These are phyloP conservation scores for Parnassius mnemosyne DNA, from an alignment of 2,888 invertebrate species.

Conservation along the genomic window DNA sequence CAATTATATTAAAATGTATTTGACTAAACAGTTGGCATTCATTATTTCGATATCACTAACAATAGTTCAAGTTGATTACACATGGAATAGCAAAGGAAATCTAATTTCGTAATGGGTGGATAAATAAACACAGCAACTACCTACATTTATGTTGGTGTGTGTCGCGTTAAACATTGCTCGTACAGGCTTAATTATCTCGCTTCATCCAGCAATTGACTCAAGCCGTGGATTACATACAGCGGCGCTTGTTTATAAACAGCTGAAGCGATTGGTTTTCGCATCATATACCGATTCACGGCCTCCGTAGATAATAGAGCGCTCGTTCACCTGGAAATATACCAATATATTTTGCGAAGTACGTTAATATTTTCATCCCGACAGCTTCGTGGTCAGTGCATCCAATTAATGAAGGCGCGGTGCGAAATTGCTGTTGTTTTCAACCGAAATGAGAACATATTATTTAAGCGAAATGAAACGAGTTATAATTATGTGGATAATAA, in stretches of 20 bases:
- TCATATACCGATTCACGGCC: conserved; percentile 37
- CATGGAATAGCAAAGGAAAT: conserved; percentile 19
- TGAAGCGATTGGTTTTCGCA: conserved; percentile 48
- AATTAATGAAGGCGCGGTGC: conserved; percentile 59
- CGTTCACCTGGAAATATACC: conserved; percentile 58
- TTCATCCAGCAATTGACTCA: conserved; percentile 47
- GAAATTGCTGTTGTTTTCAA: conserved; percentile 45
- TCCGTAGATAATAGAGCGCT: conserved; percentile 36
- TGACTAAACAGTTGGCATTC: not conserved
- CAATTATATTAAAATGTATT: not conserved
- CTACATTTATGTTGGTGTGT: conserved; percentile 24
- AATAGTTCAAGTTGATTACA: conserved; percentile 6
- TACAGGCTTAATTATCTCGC: conserved; percentile 50
- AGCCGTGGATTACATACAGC: conserved; percentile 48
- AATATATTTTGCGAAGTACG: conserved; percentile 55
- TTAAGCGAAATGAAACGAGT: not conserved
- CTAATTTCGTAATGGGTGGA: conserved; percentile 24
- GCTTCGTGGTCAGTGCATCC: conserved; percentile 66
- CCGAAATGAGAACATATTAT: conserved; percentile 49
- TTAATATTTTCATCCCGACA: conserved; percentile 61
- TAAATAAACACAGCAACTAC: conserved; percentile 18
- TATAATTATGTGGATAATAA: conserved; percentile 1
- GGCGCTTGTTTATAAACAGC: conserved; percentile 48
- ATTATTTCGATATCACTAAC: not conserved
- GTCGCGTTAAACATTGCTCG: conserved; percentile 37